Evolutionary conservation across 2,888 invertebrate species (phyloP).

Genomic region (Calameuta pallipes): DNA sequence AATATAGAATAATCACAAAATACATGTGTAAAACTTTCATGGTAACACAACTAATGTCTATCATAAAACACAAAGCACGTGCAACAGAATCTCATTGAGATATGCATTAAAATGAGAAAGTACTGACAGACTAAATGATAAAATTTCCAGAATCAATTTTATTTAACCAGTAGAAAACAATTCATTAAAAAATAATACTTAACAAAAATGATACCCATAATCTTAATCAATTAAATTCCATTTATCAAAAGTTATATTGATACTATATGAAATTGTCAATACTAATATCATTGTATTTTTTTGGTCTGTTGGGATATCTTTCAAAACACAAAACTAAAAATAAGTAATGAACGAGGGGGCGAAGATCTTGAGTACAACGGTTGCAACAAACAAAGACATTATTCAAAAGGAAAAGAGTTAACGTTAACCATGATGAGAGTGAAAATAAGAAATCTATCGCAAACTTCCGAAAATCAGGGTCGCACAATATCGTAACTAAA

Average conservation of each 20-base stretch:
- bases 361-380: not conserved
- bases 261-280: no score
- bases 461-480: not conserved
- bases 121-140: not conserved
- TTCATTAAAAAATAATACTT: not conserved
- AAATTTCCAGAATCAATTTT: not conserved
- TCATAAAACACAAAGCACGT: not conserved
- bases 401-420: not conserved
- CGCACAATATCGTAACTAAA: not conserved
- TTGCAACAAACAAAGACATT: not conserved
- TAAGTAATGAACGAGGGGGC: not conserved
- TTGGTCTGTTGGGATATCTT: not conserved
- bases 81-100: not conserved
- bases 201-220: not conserved
- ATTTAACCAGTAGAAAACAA: not conserved
- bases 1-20: not conserved
- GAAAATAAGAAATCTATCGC: not conserved
- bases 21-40: not conserved
- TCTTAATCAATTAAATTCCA: no score
- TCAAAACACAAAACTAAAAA: not conserved
- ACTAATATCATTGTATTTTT: not conserved
- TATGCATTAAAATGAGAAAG: not conserved
- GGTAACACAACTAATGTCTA: not conserved
- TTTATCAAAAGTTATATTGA: no score
- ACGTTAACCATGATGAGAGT: not conserved